Conservation (phyloP, 2,113 vertebrate species). For the Peromyscus leucopus region DNA sequence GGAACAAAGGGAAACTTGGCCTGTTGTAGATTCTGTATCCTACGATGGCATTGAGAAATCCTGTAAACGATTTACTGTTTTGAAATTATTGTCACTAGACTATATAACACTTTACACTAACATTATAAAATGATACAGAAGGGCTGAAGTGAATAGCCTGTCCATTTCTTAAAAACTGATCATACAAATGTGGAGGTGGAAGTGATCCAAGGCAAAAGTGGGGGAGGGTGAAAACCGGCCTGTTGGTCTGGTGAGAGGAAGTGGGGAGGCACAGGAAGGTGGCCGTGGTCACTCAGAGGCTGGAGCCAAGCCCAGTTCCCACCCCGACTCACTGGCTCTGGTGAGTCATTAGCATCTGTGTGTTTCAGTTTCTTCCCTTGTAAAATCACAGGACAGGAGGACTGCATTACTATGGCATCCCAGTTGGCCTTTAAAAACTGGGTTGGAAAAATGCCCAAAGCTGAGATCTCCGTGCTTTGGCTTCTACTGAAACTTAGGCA, state of each 20-base stretch:
- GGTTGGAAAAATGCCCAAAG: background rate
- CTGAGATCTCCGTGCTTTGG: background rate
- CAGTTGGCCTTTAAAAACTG: conserved; percentile 33
- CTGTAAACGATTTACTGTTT: background rate
- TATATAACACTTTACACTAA: background rate
- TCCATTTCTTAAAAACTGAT: background rate
- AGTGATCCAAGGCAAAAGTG: background rate
- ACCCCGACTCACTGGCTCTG: conserved; percentile 34
- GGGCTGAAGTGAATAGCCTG: background rate
- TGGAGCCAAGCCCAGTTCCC: background rate
- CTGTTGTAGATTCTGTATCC: background rate
- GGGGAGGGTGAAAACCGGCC: background rate
- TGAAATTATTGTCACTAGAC: background rate
- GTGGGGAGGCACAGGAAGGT: background rate
- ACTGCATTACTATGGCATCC: conserved; percentile 1
- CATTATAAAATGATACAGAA: background rate
- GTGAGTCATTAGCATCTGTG: conserved; percentile 56
- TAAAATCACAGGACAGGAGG: conserved; percentile 55
- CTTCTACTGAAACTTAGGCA: background rate
- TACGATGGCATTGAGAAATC: background rate
- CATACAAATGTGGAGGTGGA: conserved; percentile 10
- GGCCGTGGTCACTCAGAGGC: background rate
- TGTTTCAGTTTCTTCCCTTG: conserved; percentile 38
- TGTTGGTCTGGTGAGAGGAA: background rate
- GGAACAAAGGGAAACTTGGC: background rate